Evolutionary conservation across 2,797 vertebrate genomes (phyloP), one percentile per base, ranked within the genome.

Genomic region (Fistularia tabacaria): DNA sequence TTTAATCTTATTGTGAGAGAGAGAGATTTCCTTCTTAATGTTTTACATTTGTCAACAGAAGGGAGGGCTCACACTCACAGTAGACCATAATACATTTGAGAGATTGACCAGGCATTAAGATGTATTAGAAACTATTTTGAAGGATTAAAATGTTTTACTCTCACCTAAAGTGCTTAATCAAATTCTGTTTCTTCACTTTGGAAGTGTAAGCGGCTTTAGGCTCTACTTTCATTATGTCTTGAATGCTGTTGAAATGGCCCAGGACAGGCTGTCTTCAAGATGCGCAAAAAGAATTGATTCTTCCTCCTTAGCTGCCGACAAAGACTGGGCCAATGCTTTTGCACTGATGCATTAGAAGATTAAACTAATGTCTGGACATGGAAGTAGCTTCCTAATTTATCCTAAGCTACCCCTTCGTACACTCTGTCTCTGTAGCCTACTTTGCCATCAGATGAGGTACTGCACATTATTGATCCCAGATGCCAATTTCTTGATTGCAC

Each of bases 401-500:
- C 87, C 74, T 72, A 51, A 79, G 68, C 66, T 59, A 39, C 71
- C 61, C 51, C 73, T 52, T 62, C 68, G 64, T 55, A 52, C 77
- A 77, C 71, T 51, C 72, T 66, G 49, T 62, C 59, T 69, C 69
- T 38, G 59, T 62, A 57, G 52, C 57, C 66, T 57, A 60, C 68
- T 36, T 66, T 57, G 55, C 69, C 70, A 69, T 81, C 78, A 73
- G 82, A 85, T 70, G 71, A 84, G 86, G 83, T 84, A 81, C 76
- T 68, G 78, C 76, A 53, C 64, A 52, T 59, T 84, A 90, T 91
- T 62, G 87, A 90, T 91, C 86, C 64, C 54, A 57, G 58, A 79
- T 74, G 80, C 83, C 90, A 91, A 88, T 91, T 88, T 89, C 86
- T 88, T 90, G 88, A 91, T 91, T 89, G 88, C 85, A 80, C 82